These are phyloP conservation scores for Hirtodrosophila trivittata DNA, from an alignment of 2,888 invertebrate species.

Conservation along the genomic window DNA sequence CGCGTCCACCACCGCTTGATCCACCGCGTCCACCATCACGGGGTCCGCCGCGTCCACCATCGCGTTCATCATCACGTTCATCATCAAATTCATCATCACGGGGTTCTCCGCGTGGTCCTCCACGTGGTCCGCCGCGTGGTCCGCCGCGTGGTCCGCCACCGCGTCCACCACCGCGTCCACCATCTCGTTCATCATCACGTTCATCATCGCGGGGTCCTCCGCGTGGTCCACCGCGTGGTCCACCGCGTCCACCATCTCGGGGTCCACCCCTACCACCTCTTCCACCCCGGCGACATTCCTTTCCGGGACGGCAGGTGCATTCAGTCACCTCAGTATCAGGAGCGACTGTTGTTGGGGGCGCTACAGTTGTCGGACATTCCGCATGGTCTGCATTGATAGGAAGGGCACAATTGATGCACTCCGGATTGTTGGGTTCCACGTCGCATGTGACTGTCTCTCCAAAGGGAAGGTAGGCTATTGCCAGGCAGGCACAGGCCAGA, in stretches of 20 bases:
- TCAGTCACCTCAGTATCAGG: background rate
- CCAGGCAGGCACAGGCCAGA: constrained; percentile 6
- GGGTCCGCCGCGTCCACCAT: too few species aligned
- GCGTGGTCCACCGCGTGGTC: background rate
- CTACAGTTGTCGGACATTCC: constrained; percentile 1
- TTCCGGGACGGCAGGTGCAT: background rate
- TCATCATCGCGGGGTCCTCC: too few species aligned
- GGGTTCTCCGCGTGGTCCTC: too few species aligned
- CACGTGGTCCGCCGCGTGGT: too few species aligned
- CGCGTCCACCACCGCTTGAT: too few species aligned
- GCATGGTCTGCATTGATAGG: background rate
- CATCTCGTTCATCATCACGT: too few species aligned
- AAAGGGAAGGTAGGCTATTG: constrained; percentile 2
- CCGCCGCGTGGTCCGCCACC: too few species aligned
- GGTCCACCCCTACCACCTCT: background rate
- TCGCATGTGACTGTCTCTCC: constrained; percentile 6
- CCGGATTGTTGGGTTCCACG: background rate
- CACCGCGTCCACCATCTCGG: background rate
- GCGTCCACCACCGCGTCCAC: too few species aligned
- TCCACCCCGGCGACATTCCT: background rate
- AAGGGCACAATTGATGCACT: constrained; percentile 5
- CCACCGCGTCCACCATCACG: background rate
- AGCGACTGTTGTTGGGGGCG: background rate
- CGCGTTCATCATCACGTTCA: too few species aligned
- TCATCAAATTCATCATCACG: too few species aligned